Evolutionary conservation across 2,888 invertebrate species (phyloP).

Genomic region (Achlya flavicornis): DNA sequence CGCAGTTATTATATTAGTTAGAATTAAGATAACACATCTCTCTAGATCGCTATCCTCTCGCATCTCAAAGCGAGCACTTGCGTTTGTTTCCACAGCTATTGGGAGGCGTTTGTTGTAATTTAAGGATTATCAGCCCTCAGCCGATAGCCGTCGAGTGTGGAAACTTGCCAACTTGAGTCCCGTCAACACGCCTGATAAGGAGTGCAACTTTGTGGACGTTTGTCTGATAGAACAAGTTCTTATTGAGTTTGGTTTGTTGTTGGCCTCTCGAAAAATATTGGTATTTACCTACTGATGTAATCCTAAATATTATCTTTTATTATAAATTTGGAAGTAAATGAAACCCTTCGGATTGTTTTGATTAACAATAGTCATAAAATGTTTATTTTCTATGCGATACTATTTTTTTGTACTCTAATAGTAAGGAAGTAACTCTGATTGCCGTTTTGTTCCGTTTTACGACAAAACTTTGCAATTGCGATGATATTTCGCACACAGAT

Average conservation of each 20-base stretch:
- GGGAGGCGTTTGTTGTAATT: slow-evolving; percentile 10
- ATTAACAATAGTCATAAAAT: no score
- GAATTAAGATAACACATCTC: not conserved
- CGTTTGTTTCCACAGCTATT: slow-evolving; percentile 4
- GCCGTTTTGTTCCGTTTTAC: no score
- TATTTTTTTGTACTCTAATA: no score
- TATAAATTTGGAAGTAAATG: no score
- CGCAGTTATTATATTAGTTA: no score
- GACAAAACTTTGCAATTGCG: no score
- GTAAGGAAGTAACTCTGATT: no score
- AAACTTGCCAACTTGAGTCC: slow-evolving; percentile 10
- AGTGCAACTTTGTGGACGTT: not conserved
- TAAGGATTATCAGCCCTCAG: slow-evolving; percentile 10
- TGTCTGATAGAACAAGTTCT: slow-evolving; percentile 4
- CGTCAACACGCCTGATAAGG: slow-evolving; percentile 2
- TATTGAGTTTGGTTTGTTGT: slow-evolving; percentile 10
- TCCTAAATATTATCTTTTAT: no score
- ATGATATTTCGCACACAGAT: no score
- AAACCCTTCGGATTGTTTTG: no score
- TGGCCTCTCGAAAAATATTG: not conserved
- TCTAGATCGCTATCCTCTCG: not conserved
- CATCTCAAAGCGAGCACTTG: not conserved
- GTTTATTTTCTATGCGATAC: no score
- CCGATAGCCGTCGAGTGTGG: slow-evolving; percentile 2
- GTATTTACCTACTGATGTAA: not conserved